Evolutionary conservation across 2,888 invertebrate species (phyloP), one percentile per base, ranked within the genome.

Genomic region (Lordiphosa andalusiaca): DNA sequence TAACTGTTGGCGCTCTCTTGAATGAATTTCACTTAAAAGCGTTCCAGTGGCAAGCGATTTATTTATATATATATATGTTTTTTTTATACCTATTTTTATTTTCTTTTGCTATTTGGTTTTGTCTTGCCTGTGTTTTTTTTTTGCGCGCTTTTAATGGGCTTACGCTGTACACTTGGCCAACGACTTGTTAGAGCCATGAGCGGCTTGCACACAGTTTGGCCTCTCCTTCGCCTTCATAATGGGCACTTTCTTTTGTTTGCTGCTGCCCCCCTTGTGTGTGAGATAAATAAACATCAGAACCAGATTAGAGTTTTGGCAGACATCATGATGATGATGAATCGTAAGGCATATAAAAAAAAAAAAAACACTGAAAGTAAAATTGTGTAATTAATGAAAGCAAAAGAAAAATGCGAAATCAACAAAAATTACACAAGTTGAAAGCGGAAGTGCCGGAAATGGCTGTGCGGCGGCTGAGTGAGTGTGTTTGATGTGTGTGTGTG

Each of bases 11-110:
- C 38, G 56, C 80, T 63, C 58, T 73, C 78, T 59, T 73, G 62
- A 82, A 82, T 84, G 83, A 78, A 74, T 77, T 77, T 84, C 77
- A 84, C 83, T 77, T 82, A 74, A 82, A 62, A 70, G 50, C 63
- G 64, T 61, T 63, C 46, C 51, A 63, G 39, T 63, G 53, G 61
- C 70, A 62, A 73, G 61, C 61, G 38, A 63, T 59, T 72, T 52
- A 48, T 40, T 40, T n/a, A n/a, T n/a, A n/a, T n/a, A 16, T 16
- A 16, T 52, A 55, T 55, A 49, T 59, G 39, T 40, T 52, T 13
- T 37, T 30, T 13, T 30, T 16, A 16, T 16, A 16, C 16, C 16
- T 16, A 16, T 16, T 65, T 52, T 57, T 55, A 52, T 59, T 42
- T 40, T 52, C 13, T 37, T 30, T 13, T 30, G 48, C 12, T 47